A percentile compares a stretch with the other conserved stretches of the same genome.
phyloP scores from a whole-genome alignment of 2,113 vertebrate species.

The Macaca mulatta region DNA sequence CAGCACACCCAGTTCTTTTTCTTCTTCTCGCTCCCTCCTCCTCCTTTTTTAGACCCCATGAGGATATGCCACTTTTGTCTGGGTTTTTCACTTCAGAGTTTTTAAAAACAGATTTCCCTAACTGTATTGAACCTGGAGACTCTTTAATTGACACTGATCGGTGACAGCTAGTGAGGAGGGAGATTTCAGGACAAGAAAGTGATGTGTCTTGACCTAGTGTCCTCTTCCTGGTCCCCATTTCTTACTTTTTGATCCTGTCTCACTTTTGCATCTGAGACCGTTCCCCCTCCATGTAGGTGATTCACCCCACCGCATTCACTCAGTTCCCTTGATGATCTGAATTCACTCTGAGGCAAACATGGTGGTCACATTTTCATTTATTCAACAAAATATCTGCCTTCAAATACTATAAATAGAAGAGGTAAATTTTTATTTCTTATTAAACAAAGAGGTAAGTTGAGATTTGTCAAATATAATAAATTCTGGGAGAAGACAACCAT shows the following conservation, averaged over 20 bases:
- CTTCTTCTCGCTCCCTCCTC: not conserved
- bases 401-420: not conserved
- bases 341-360: not conserved
- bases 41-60: not conserved
- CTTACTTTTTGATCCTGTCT: not conserved
- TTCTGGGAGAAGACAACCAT: not conserved
- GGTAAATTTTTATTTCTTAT: not conserved
- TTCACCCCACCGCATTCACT: not conserved
- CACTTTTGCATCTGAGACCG: not conserved
- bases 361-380: not conserved
- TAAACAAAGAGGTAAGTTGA: conserved; percentile 37
- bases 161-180: not conserved
- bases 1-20: not conserved
- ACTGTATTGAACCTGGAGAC: not conserved
- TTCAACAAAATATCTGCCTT: not conserved
- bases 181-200: not conserved
- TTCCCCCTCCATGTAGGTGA: not conserved
- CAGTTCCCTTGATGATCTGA: not conserved
- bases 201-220: not conserved
- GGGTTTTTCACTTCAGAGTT: not conserved
- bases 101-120: not conserved
- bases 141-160: not conserved
- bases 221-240: not conserved
- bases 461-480: not conserved
- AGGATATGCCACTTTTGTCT: not conserved